These are phyloP conservation scores for Autographa gamma DNA, from an alignment of 2,888 invertebrate genomes.

Conservation along the genomic window DNA sequence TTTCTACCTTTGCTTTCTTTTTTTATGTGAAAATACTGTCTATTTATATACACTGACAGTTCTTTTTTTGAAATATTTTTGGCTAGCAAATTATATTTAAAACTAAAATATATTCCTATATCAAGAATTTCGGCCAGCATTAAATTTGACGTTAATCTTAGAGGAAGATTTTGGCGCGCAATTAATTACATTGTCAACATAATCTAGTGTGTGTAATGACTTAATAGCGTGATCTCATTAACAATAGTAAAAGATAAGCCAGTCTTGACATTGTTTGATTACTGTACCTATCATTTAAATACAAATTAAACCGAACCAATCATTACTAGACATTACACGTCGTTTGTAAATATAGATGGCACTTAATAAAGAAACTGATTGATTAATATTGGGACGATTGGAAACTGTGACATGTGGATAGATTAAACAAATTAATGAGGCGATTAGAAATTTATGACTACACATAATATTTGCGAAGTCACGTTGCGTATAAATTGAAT, in stretches of 20 bases:
- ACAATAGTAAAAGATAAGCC: slow-evolving; percentile 44
- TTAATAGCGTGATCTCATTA: slow-evolving; percentile 39
- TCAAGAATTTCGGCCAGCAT: slow-evolving; percentile 2
- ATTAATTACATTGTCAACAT: slow-evolving; percentile 29
- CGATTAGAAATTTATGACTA: slow-evolving; percentile 10
- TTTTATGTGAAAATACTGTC: slow-evolving; percentile 10
- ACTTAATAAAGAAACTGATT: slow-evolving; percentile 27
- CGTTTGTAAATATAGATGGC: slow-evolving; percentile 20
- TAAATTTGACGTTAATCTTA: slow-evolving; percentile 31
- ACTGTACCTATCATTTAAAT: slow-evolving; percentile 22
- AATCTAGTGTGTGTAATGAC: slow-evolving; percentile 33
- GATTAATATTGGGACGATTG: slow-evolving; percentile 24
- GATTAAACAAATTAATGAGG: slow-evolving; percentile 25
- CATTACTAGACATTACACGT: slow-evolving; percentile 12
- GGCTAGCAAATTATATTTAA: no score
- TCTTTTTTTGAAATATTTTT: background rate
- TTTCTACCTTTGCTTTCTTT: slow-evolving; percentile 47
- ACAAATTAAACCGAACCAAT: slow-evolving; percentile 21
- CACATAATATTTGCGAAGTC: background rate
- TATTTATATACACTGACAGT: slow-evolving; percentile 6
- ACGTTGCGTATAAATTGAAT: background rate
- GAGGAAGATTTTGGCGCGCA: slow-evolving; percentile 22
- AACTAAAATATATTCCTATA: no score
- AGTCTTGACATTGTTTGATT: slow-evolving; percentile 48
- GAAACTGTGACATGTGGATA: slow-evolving; percentile 14